These are phyloP conservation scores for Tachystola acroxantha DNA, from an alignment of 2,888 invertebrate genomes.

Conservation along the genomic window DNA sequence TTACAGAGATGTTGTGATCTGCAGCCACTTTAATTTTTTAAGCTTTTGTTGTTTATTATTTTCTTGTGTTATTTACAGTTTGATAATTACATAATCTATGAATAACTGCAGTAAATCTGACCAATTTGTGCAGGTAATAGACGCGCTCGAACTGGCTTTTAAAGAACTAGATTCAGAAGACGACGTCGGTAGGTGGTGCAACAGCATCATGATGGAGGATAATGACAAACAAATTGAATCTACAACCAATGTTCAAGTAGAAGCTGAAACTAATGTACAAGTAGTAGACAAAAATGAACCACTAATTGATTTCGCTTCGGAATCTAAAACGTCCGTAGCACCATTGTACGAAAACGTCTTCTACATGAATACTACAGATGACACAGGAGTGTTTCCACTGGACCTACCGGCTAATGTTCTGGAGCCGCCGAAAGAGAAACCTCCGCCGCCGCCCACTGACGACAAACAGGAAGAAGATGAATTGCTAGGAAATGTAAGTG, in stretches of 20 bases:
- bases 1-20: too few species aligned
- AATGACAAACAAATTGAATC: conserved; percentile 24
- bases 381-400: conserved; percentile 66
- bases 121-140: conserved; percentile 70
- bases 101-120: too few species aligned
- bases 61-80: too few species aligned
- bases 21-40: background rate
- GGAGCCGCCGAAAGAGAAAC: conserved; percentile 91
- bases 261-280: conserved; percentile 22
- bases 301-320: conserved; percentile 37
- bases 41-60: background rate
- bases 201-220: conserved; percentile 62
- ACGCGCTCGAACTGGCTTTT: conserved; percentile 81
- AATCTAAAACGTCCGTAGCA: conserved; percentile 62
- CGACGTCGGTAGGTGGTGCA: conserved; percentile 27
- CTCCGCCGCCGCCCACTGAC: conserved; percentile 87
- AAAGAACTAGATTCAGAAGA: conserved; percentile 79
- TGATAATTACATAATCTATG: too few species aligned
- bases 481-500: conserved; percentile 66
- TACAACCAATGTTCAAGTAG: conserved; percentile 16
- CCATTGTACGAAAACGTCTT: conserved; percentile 81
- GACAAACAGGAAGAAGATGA: conserved; percentile 54
- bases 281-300: conserved; percentile 22
- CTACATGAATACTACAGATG: conserved; percentile 53
- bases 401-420: conserved; percentile 77